phyloP scores from a whole-genome alignment of 2,888 invertebrate species.

The Platerodrilus igneus region DNA sequence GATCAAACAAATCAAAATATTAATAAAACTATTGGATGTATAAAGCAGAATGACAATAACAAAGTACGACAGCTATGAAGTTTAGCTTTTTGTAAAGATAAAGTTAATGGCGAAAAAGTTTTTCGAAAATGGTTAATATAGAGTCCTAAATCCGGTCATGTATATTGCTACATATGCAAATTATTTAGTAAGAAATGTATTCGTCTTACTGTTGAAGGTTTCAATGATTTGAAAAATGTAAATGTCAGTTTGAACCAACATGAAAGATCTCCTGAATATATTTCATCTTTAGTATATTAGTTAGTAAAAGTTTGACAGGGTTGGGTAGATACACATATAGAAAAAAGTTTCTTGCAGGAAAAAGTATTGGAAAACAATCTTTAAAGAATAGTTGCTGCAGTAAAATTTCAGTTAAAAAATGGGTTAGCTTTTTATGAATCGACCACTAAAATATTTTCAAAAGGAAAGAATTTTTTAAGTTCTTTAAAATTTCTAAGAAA shows the following conservation, averaged over 20 bases:
- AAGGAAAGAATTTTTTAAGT: too few species aligned
- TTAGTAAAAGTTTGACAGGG: too few species aligned
- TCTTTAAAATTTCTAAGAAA: too few species aligned
- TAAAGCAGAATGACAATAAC: conserved; percentile 4
- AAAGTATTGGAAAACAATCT: too few species aligned
- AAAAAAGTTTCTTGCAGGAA: too few species aligned
- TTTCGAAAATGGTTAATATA: neutral
- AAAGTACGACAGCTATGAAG: conserved; percentile 1
- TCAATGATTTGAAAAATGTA: conserved; percentile 2
- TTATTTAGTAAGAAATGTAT: conserved; percentile 3
- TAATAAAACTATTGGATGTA: neutral
- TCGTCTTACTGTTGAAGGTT: conserved; percentile 3
- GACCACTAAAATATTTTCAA: too few species aligned
- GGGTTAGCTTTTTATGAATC: too few species aligned
- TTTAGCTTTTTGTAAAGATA: conserved; percentile 2
- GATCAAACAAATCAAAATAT: conserved; percentile 2
- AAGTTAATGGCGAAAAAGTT: conserved; percentile 2
- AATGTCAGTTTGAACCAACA: conserved; percentile 8
- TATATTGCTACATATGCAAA: conserved; percentile 2
- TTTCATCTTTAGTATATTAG: too few species aligned
- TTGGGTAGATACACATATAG: neutral
- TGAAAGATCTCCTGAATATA: too few species aligned
- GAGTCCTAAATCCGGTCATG: conserved; percentile 3
- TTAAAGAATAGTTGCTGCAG: too few species aligned
- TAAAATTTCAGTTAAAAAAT: too few species aligned